phyloP scores from a whole-genome alignment of 1,140 invertebrate species.

The Dysdera silvatica region DNA sequence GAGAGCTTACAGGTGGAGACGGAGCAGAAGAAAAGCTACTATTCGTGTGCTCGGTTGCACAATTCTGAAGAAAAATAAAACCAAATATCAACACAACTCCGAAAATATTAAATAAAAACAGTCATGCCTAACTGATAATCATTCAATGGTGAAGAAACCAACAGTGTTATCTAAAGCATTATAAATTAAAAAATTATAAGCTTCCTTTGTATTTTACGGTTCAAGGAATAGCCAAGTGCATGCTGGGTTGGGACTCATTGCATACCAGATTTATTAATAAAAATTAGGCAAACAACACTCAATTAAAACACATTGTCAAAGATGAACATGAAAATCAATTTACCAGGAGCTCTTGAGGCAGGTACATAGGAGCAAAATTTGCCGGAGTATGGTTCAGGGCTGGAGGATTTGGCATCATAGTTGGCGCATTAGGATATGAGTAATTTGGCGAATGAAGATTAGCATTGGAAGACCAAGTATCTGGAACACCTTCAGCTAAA shows the following conservation, averaged over 20 bases:
- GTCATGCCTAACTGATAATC: no score
- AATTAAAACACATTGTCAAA: no score
- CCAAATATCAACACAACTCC: background rate
- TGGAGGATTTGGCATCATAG: constrained; percentile 16
- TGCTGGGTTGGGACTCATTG: no score
- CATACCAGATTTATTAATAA: no score
- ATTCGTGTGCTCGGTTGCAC: constrained; percentile 76
- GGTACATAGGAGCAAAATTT: constrained; percentile 9
- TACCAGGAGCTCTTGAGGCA: constrained; percentile 24
- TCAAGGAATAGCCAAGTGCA: no score
- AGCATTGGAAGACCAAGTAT: constrained; percentile 26
- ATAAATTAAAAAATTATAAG: no score
- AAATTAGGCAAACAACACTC: no score
- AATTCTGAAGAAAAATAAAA: constrained; percentile 56
- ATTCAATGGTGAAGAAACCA: no score
- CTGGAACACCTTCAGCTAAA: constrained; percentile 18
- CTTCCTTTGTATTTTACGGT: no score
- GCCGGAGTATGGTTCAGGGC: constrained; percentile 11
- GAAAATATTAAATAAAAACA: no score
- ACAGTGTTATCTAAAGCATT: no score
- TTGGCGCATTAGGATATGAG: constrained; percentile 1
- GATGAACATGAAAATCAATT: no score
- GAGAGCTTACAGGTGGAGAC: constrained; percentile 49
- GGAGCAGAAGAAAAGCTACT: constrained; percentile 89
- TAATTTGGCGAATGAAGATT: constrained; percentile 21